Percentiles rank a stretch among this genome's conserved stretches.
Evolutionary conservation across 1,140 invertebrate species (phyloP).

Genomic region (Tachypleus tridentatus): DNA sequence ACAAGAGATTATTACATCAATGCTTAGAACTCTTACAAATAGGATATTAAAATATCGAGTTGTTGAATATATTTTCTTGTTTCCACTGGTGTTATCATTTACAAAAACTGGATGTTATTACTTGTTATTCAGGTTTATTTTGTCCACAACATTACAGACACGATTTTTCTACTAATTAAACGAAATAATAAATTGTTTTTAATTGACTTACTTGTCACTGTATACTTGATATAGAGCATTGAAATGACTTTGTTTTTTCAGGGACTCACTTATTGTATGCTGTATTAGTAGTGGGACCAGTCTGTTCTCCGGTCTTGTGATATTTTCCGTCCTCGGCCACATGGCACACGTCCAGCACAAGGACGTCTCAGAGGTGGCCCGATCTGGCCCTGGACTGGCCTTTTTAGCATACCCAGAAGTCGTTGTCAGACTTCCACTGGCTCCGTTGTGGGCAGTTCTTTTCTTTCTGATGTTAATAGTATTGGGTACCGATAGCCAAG

Average conservation of each 20-base stretch:
- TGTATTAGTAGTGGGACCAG: conserved; percentile 38
- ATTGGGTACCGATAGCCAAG: conserved; percentile 80
- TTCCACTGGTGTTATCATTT: too few relatives aligned
- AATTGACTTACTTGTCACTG: too few relatives aligned
- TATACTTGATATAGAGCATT: too few relatives aligned
- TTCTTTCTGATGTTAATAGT: conserved; percentile 86
- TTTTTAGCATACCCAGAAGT: conserved; percentile 85
- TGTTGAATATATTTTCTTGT: too few relatives aligned
- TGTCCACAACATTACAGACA: too few relatives aligned
- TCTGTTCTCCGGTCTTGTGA: conserved; percentile 39
- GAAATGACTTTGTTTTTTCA: conserved; percentile 19
- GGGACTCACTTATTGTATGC: conserved; percentile 40
- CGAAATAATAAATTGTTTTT: too few relatives aligned
- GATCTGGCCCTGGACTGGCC: conserved; percentile 61
- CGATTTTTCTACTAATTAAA: too few relatives aligned
- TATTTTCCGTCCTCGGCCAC: conserved; percentile 42
- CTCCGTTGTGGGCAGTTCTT: conserved; percentile 69
- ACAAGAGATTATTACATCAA: too few relatives aligned
- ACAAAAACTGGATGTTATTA: too few relatives aligned
- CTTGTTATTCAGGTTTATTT: too few relatives aligned
- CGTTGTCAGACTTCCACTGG: conserved; percentile 71
- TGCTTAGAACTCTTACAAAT: too few relatives aligned
- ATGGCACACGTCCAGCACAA: conserved; percentile 36
- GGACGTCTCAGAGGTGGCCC: conserved; percentile 44
- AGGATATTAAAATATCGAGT: too few relatives aligned